These are phyloP conservation scores for Nycticebus coucang DNA, from an alignment of 2,113 vertebrate genomes.

Conservation along the genomic window DNA sequence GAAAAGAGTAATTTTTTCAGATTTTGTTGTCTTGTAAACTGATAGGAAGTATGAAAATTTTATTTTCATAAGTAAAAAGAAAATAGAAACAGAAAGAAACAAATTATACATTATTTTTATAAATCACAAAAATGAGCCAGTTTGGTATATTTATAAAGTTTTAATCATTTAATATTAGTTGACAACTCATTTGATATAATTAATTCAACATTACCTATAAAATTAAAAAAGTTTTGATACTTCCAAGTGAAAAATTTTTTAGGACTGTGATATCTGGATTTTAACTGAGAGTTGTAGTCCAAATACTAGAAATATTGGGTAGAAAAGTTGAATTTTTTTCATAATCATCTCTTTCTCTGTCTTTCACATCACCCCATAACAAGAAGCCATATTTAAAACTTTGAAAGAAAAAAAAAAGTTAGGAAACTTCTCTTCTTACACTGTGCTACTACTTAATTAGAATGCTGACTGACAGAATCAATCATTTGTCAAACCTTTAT, in stretches of 20 bases:
- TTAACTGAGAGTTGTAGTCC: slow-evolving; percentile 38
- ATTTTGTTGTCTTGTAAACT: neutral
- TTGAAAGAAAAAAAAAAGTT: slow-evolving; percentile 45
- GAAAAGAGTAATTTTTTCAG: neutral
- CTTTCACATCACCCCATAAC: slow-evolving; percentile 32
- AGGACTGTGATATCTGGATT: neutral
- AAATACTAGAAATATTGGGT: slow-evolving; percentile 51
- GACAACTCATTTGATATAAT: neutral
- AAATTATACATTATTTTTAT: neutral
- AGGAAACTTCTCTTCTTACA: slow-evolving; percentile 3
- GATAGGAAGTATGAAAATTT: neutral
- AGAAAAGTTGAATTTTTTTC: slow-evolving; percentile 47
- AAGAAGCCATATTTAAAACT: slow-evolving; percentile 51
- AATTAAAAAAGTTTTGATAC: neutral
- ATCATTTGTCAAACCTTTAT: slow-evolving; percentile 44
- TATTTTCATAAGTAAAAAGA: neutral
- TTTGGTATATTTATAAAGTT: neutral
- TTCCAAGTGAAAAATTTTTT: neutral
- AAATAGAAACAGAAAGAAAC: neutral
- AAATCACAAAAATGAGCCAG: neutral
- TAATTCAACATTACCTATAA: neutral
- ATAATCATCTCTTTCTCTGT: slow-evolving; percentile 49
- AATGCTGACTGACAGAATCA: slow-evolving; percentile 59
- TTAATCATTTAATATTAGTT: neutral
- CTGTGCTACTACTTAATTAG: slow-evolving; percentile 52